phyloP scores from a whole-genome alignment of 2,797 vertebrate species.

The Dryobates pubescens region DNA sequence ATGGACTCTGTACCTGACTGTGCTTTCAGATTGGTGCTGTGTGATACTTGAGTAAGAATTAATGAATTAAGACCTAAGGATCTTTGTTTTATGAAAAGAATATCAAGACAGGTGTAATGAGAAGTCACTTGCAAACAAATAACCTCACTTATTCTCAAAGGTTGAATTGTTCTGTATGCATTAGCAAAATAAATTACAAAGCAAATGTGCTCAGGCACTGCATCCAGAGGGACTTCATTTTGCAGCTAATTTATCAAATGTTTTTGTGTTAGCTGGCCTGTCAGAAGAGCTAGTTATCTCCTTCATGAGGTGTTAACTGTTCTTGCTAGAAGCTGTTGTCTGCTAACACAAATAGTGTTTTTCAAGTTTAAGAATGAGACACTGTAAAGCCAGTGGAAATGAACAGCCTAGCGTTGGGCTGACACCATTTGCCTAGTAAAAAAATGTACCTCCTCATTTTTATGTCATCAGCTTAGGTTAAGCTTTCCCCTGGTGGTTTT shows the following conservation, averaged over 20 bases:
- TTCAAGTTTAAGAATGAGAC: background rate
- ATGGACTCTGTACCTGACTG: background rate
- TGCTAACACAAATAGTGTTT: background rate
- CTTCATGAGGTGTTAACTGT: background rate
- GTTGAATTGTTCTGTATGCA: background rate
- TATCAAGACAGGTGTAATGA: background rate
- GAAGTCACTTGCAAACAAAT: background rate
- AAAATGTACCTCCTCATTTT: background rate
- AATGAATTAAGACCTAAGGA: background rate
- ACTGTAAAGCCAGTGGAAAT: background rate
- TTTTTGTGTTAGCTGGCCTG: conserved; percentile 5
- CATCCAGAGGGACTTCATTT: background rate
- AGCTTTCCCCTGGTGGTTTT: background rate
- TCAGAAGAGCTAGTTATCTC: conserved; percentile 13
- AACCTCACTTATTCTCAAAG: background rate
- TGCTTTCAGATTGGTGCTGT: background rate
- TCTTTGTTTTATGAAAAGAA: background rate
- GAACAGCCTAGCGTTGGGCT: background rate
- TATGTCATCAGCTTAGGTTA: background rate
- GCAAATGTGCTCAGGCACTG: background rate
- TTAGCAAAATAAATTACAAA: conserved; percentile 39
- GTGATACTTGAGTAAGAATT: background rate
- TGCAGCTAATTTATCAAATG: conserved; percentile 15
- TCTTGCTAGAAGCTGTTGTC: background rate
- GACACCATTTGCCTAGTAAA: background rate